These are phyloP conservation scores for Eristalinus aeneus DNA, from an alignment of 2,888 invertebrate genomes.

Conservation along the genomic window DNA sequence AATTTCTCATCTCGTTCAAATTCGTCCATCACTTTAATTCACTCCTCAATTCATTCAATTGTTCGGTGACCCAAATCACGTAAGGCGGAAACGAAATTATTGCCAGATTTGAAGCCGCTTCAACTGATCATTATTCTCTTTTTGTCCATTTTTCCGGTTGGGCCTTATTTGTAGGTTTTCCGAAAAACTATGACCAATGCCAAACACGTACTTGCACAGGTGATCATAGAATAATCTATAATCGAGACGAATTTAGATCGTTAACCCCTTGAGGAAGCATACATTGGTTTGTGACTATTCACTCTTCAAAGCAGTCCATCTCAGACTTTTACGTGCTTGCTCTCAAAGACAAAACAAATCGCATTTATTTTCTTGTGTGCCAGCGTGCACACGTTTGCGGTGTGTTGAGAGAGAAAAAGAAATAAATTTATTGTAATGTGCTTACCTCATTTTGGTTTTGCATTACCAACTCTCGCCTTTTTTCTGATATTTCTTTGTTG, in stretches of 20 bases:
- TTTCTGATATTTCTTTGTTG: background rate
- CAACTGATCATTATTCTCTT: background rate
- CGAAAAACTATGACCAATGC: background rate
- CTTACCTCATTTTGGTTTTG: constrained; percentile 45
- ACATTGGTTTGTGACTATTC: background rate
- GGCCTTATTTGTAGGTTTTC: constrained; percentile 53
- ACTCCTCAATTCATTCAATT: background rate
- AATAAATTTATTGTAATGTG: constrained; percentile 14
- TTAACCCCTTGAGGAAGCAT: constrained; percentile 40
- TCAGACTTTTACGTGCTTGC: background rate
- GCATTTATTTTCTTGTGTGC: background rate
- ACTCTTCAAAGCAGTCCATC: background rate
- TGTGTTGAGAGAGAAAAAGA: background rate
- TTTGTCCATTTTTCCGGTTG: constrained; percentile 33
- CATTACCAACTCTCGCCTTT: background rate
- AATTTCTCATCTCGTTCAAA: background rate
- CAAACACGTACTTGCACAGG: background rate
- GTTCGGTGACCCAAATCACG: constrained; percentile 40
- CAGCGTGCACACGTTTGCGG: background rate
- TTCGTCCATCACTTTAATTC: background rate
- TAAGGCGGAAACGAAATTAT: constrained; percentile 35
- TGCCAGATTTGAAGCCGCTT: constrained; percentile 2
- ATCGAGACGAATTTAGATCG: constrained; percentile 10
- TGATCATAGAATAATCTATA: background rate
- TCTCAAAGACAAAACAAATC: background rate